Evolutionary conservation across 2,888 invertebrate genomes (phyloP).

Genomic region (Hydrotaea cyrtoneurina): DNA sequence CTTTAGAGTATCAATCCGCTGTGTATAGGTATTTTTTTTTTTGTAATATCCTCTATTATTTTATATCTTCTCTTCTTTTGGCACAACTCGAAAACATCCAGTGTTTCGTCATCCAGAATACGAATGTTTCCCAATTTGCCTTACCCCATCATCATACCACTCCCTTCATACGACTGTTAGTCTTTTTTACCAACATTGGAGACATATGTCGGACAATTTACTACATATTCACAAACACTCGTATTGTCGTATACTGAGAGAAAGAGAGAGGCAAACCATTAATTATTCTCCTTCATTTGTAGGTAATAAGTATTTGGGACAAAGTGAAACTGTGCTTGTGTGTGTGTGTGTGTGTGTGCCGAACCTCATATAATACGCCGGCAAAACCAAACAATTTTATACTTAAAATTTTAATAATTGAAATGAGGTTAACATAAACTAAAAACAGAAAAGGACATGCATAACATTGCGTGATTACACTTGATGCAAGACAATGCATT

Average conservation of each 20-base stretch:
- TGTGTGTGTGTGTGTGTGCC: background rate
- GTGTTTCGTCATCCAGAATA: too few species aligned
- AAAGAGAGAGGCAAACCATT: background rate
- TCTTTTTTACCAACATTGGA: background rate
- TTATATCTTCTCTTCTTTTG: too few species aligned
- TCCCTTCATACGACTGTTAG: too few species aligned
- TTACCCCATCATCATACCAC: background rate
- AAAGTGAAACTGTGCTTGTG: background rate
- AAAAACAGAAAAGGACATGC: background rate
- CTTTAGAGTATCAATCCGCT: too few species aligned
- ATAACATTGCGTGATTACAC: background rate
- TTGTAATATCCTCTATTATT: too few species aligned
- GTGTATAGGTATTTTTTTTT: too few species aligned
- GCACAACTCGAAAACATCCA: too few species aligned
- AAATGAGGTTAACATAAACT: conserved; percentile 5
- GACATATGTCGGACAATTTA: conserved; percentile 59
- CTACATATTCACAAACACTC: conserved; percentile 18
- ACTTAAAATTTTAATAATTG: conserved; percentile 41
- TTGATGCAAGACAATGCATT: background rate
- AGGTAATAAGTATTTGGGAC: conserved; percentile 44
- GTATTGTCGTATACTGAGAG: background rate
- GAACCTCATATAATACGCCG: background rate
- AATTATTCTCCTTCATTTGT: conserved; percentile 35
- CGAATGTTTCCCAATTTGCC: too few species aligned
- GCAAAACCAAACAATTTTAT: background rate